These are phyloP conservation scores for Coranthus polyacanthus DNA, from an alignment of 2,797 vertebrate species.

Conservation along the genomic window DNA sequence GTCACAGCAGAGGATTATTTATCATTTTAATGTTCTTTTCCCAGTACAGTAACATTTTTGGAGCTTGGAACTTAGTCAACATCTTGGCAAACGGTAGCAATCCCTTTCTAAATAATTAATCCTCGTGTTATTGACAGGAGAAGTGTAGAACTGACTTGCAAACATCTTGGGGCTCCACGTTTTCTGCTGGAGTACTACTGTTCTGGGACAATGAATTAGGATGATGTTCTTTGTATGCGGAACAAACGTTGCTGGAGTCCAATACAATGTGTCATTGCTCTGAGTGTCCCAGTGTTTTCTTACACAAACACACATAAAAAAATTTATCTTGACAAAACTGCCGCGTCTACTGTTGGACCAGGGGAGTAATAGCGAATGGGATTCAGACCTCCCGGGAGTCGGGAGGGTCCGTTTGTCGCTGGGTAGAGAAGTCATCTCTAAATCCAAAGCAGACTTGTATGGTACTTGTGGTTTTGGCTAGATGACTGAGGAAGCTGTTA, in stretches of 20 bases:
- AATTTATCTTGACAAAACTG: conserved; percentile 2
- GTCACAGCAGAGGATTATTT: not conserved
- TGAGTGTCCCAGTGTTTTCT: too few relatives aligned
- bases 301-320: not conserved
- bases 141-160: not conserved
- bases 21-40: too few relatives aligned
- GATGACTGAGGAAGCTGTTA: conserved; percentile 54
- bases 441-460: conserved; percentile 58
- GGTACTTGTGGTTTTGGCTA: conserved; percentile 57
- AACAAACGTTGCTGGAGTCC: too few relatives aligned
- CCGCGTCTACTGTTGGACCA: not conserved
- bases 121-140: not conserved
- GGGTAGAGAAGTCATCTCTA: conserved; percentile 44
- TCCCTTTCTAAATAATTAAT: not conserved
- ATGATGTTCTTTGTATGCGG: too few relatives aligned
- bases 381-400: conserved; percentile 36
- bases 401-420: conserved; percentile 40
- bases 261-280: too few relatives aligned
- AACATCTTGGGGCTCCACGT: conserved; percentile 4
- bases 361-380: not conserved
- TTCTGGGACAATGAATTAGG: too few relatives aligned
- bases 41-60: not conserved
- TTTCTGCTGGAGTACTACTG: too few relatives aligned
- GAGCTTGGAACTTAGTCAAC: not conserved
- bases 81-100: conserved; percentile 7